Evolutionary conservation across 30 jellyfish, hydroid and myxozoan genomes (phyloP), one percentile per base, ranked within the genome.

Genomic region (Aurelia sp.): DNA sequence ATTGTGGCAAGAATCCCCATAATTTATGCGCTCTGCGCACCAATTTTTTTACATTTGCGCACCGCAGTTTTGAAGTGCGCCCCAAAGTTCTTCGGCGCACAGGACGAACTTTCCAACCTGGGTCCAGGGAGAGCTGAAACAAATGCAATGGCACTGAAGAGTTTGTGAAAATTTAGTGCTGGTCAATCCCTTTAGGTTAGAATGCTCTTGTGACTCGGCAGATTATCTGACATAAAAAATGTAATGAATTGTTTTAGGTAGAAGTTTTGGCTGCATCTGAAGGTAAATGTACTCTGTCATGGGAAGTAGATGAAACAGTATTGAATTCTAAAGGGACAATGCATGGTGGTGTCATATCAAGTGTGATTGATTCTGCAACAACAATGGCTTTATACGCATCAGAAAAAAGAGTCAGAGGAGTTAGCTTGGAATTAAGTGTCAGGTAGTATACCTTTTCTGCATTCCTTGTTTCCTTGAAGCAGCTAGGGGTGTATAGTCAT

Each of bases 341-440:
- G 81, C 97, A 93, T 88, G 98, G 98, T 12, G 98, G 98, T 20
- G 61, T 67, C 52, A 83, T 84, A 8, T 82, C 98, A 8, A 86
- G 87, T 53, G 76, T 93, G 0, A 92, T 89, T 16, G 98, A 93
- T 70, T 63, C 70, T 35, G 84, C 94, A 18, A 93, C 98, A 41
- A 86, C 97, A 16, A 72, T 60, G 67, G 93, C 96, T 15, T 30
- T 88, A 66, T 19, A 38, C 35, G 58, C 91, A 19, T 3, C 88
- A 16, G 88, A 55, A 33, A 84, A 63, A 50, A 61, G 74, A 13
- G 67, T 35, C n/a, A 61, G 96, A 41, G 98, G 98, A 7, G 98
- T 93, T 73, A 88, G 97, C 48, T 55, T 88, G 18, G 98, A 93
- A 4, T 70, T 93, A n/a, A 70, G 88, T 93, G 88, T 93, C 74